A percentile compares a stretch with the other conserved stretches of the same genome.
Evolutionary conservation across 2,888 invertebrate genomes (phyloP).

Genomic region (Caenorhabditis sp.): DNA sequence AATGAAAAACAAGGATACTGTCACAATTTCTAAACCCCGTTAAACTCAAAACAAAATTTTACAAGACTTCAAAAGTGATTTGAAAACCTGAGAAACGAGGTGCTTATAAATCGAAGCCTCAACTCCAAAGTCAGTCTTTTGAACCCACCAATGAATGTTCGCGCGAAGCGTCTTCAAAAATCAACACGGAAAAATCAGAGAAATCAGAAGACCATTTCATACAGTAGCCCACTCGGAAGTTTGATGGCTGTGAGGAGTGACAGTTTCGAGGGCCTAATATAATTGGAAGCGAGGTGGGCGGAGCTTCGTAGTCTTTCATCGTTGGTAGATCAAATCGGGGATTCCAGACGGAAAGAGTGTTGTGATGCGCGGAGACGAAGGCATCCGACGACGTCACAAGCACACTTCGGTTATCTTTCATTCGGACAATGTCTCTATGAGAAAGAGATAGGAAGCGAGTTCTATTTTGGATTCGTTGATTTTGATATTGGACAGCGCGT

Average conservation of each 20-base stretch:
- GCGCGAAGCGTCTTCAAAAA: conserved; percentile 9
- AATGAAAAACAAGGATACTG: too few relatives aligned
- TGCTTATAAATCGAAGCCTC: conserved; percentile 27
- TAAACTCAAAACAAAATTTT: background rate
- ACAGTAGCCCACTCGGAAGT: conserved; percentile 28
- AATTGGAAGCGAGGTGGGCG: conserved; percentile 51
- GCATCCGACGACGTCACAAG: conserved; percentile 56
- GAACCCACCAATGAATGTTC: conserved; percentile 31
- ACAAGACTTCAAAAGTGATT: background rate
- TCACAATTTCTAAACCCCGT: too few relatives aligned
- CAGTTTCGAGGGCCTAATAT: conserved; percentile 39
- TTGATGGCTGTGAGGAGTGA: conserved; percentile 46
- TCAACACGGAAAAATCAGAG: conserved; percentile 5
- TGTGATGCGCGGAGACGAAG: conserved; percentile 11
- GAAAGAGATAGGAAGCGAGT: conserved; percentile 17
- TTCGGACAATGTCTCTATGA: conserved; percentile 1
- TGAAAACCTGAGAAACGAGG: background rate
- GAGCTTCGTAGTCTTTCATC: conserved; percentile 53
- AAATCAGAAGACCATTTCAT: conserved; percentile 14
- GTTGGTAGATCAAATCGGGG: conserved; percentile 40
- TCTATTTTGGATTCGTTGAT: conserved; percentile 58
- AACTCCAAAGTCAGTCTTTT: conserved; percentile 23
- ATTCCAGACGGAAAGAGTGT: conserved; percentile 32
- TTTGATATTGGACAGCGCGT: conserved; percentile 26
- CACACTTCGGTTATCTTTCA: conserved; percentile 56